These are phyloP conservation scores for Scaptomyza tumidula DNA, from an alignment of 2,888 invertebrate species.

Conservation along the genomic window DNA sequence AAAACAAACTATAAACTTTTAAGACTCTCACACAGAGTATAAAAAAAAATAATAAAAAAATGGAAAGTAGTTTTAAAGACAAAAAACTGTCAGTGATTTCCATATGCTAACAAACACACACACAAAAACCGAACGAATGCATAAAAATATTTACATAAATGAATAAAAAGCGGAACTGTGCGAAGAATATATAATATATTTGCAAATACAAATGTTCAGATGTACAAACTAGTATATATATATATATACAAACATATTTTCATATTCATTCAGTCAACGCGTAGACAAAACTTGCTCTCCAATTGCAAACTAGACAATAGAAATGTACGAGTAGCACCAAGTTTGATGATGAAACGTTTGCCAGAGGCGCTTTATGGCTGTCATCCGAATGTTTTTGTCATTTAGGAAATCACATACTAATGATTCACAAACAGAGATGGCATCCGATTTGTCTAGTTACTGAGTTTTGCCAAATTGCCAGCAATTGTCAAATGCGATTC, in stretches of 20 bases:
- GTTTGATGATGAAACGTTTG: constrained; percentile 17
- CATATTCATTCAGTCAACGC: constrained; percentile 54
- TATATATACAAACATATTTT: constrained; percentile 6
- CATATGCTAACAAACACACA: constrained; percentile 48
- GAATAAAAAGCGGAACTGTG: constrained; percentile 29
- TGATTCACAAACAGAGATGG: constrained; percentile 53
- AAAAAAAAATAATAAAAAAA: neutral
- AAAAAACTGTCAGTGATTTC: constrained; percentile 41
- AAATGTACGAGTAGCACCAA: constrained; percentile 4
- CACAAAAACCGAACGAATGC: constrained; percentile 46
- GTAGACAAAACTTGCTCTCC: constrained; percentile 52
- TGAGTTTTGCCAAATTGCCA: constrained; percentile 45
- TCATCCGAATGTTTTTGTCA: constrained; percentile 47
- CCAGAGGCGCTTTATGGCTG: constrained; percentile 45
- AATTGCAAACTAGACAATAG: constrained; percentile 43
- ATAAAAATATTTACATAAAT: constrained; percentile 56
- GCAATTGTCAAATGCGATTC: constrained; percentile 44
- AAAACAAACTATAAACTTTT: neutral
- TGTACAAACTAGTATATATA: constrained; percentile 9
- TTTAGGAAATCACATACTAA: constrained; percentile 64
- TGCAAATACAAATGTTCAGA: no score
- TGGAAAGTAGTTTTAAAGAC: constrained; percentile 6
- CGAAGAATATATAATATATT: constrained; percentile 22
- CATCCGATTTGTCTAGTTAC: constrained; percentile 26
- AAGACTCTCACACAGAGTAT: neutral